Evolutionary conservation across 2,797 vertebrate species (phyloP), one percentile per base, ranked within the genome.

Genomic region (Xyrichtys novacula): DNA sequence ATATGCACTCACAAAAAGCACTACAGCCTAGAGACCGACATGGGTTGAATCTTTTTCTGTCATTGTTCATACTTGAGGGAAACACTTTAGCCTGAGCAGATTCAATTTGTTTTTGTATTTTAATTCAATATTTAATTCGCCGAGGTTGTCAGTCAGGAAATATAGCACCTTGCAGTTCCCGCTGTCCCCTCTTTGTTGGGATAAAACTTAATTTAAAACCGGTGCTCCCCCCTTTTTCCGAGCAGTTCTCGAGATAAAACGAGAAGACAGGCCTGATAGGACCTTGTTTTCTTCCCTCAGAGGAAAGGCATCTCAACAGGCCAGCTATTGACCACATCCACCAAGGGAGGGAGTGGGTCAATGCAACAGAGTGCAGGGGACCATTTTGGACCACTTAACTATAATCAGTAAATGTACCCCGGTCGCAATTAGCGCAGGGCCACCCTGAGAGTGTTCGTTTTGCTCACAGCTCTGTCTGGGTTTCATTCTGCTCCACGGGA

Each of bases 391-490:
- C 74, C 88, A 92, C 90, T 92, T 91, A 92, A 88, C 90, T 83
- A 81, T 91, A 90, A 92, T 92, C 89, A 91, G 88, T 92, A 90
- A 92, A 90, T 88, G 89, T 79, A 87, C 83, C 91, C 84, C 49
- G 58, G 85, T 89, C 48, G 81, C 89, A 92, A 92, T 91, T 90
- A 92, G 87, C 8, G 25, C 77, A 11, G 81, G 89, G 90, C 88
- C 89, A 92, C 89, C 89, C 88, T 82, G 83, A 79, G 78, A 78
- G 89, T 26, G 71, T 83, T 74, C 74, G 55, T 71, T 86, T 71
- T 73, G 76, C 82, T 90, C 80, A 71, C 72, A 80, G 84, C 76
- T 76, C 79, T 48, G 66, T 65, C 76, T 85, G 79, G 7, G 34
- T 83, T 88, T 87, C 28, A 84, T 81, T 88, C 80, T 67, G 77